These are phyloP conservation scores for Porites cylindrica DNA, from an alignment of 92 coral and sea anemone genomes.

Conservation along the genomic window DNA sequence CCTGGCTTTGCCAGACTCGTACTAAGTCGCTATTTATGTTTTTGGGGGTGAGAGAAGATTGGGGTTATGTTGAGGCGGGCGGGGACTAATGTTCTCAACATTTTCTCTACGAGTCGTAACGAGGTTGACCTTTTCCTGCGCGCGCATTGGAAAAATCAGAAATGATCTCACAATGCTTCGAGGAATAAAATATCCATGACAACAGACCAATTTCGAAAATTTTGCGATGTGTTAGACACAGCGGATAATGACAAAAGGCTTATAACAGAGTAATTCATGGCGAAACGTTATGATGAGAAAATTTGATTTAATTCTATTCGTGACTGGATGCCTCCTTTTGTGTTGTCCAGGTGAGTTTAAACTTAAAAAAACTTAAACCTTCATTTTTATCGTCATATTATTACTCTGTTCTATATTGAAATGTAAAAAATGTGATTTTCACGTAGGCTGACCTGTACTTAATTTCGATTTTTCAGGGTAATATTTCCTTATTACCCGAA, in stretches of 20 bases:
- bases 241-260: background rate
- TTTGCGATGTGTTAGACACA: background rate
- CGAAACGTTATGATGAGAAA: background rate
- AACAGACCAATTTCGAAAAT: background rate
- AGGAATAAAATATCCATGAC: background rate
- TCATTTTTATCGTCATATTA: background rate
- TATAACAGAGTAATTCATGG: background rate
- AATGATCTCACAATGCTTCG: background rate
- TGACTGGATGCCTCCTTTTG: constrained; percentile 8
- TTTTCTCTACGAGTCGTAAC: too few relatives aligned
- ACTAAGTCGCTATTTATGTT: too few relatives aligned
- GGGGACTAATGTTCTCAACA: too few relatives aligned
- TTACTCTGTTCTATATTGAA: background rate
- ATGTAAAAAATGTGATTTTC: background rate
- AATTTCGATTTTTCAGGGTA: too few relatives aligned
- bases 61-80: too few relatives aligned
- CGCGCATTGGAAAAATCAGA: background rate
- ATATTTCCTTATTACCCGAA: too few relatives aligned
- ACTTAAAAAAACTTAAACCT: too few relatives aligned
- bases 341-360: constrained; percentile 9
- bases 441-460: background rate
- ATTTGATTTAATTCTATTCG: background rate
- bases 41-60: too few relatives aligned
- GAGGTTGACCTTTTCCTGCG: background rate
- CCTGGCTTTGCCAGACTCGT: too few relatives aligned